Conservation (phyloP, 2,113 vertebrate species). For the Sula dactylatra region DNA sequence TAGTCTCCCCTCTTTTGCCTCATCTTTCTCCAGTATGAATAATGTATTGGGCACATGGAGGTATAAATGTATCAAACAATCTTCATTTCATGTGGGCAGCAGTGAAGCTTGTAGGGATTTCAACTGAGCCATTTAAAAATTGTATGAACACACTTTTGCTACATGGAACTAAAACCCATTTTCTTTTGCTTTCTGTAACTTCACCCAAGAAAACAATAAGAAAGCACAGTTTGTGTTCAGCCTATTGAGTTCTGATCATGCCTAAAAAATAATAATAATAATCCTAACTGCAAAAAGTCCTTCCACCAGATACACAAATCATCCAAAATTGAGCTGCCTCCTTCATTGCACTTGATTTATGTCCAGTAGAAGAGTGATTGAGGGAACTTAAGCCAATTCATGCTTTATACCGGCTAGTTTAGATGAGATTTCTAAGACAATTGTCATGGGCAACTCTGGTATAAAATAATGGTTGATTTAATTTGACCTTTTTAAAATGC, state of each 20-base stretch:
- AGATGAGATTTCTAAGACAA: not conserved
- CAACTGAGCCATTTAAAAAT: not conserved
- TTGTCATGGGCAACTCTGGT: not conserved
- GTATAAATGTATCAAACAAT: not conserved
- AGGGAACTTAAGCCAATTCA: not conserved
- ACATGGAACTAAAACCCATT: not conserved
- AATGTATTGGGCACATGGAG: not conserved
- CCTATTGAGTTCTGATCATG: not conserved
- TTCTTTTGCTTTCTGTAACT: not conserved
- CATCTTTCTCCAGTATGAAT: not conserved
- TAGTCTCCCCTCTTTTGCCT: not conserved
- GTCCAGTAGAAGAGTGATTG: not conserved
- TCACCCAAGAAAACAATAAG: not conserved
- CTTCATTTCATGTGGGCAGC: not conserved
- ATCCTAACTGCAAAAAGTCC: not conserved
- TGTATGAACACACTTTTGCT: not conserved
- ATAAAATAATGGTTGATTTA: conserved; percentile 10
- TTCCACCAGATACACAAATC: not conserved
- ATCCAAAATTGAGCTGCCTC: not conserved
- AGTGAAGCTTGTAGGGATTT: not conserved
- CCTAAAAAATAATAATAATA: not conserved
- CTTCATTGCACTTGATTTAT: not conserved
- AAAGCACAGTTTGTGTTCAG: not conserved
- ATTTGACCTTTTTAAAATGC: conserved; percentile 10
- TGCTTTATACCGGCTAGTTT: not conserved